Percentiles rank a stretch among this genome's conserved stretches.
phyloP scores from a whole-genome alignment of 2,113 vertebrate genomes.

The Tauraco erythrolophus region DNA sequence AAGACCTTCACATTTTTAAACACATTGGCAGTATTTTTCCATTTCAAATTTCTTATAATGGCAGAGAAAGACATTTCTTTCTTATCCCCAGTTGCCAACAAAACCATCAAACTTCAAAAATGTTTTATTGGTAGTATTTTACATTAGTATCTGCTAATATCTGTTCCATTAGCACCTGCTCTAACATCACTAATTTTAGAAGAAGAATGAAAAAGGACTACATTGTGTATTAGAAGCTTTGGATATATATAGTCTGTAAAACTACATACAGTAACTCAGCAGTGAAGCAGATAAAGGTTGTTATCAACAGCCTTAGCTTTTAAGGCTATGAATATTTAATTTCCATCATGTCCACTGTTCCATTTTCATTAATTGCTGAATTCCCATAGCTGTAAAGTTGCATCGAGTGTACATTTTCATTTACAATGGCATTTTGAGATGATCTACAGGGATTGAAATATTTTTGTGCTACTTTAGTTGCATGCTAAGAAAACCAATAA shows the following conservation, averaged over 20 bases:
- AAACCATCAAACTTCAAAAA: not conserved
- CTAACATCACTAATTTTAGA: not conserved
- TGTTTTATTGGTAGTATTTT: not conserved
- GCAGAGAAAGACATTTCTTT: not conserved
- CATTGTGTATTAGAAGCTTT: not conserved
- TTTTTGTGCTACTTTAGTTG: not conserved
- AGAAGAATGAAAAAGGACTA: not conserved
- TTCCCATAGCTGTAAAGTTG: not conserved
- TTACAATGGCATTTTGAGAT: constrained; percentile 38
- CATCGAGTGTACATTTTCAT: constrained; percentile 25
- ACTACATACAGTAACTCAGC: not conserved
- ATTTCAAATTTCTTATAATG: not conserved
- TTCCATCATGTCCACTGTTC: not conserved
- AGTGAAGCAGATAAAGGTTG: no score
- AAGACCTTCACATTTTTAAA: not conserved
- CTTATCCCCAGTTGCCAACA: not conserved
- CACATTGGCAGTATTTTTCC: not conserved
- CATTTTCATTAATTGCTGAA: constrained; percentile 48
- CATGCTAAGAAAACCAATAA: not conserved
- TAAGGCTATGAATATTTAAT: constrained; percentile 47
- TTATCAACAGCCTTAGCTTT: constrained; percentile 23
- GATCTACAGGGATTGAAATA: constrained; percentile 6
- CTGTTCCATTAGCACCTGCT: not conserved
- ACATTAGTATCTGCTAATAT: not conserved
- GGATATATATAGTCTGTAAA: not conserved